phyloP scores from a whole-genome alignment of 1,140 invertebrate genomes.

The Apis dorsata region DNA sequence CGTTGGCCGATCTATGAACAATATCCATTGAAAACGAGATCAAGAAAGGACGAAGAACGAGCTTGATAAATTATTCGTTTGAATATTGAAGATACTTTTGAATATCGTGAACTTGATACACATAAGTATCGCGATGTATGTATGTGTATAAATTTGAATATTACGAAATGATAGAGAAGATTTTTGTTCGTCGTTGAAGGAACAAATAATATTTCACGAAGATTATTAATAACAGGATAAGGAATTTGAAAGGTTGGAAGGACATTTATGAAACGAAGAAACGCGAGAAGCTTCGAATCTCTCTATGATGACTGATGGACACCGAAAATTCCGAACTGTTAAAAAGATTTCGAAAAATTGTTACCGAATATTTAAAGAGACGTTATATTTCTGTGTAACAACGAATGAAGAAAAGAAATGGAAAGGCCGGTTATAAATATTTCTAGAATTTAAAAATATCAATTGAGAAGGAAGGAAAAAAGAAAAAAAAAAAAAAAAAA shows the following conservation, averaged over 20 bases:
- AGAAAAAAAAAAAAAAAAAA: not conserved
- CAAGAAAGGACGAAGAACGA: not conserved
- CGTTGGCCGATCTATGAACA: not conserved
- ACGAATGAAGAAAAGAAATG: too few species aligned
- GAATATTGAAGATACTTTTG: not conserved
- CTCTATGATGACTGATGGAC: not conserved
- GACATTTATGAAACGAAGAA: not conserved
- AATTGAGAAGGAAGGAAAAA: not conserved
- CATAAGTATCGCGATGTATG: too few species aligned
- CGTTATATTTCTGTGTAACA: not conserved
- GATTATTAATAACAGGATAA: too few species aligned
- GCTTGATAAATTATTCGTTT: not conserved
- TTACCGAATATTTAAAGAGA: conserved; percentile 7
- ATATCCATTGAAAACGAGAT: not conserved
- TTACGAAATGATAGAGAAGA: not conserved
- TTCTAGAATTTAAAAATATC: not conserved
- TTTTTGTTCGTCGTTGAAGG: conserved; percentile 6
- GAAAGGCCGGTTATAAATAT: not conserved
- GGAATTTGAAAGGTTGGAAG: not conserved
- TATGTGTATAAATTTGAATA: not conserved
- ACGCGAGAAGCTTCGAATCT: conserved; percentile 1
- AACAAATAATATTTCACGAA: not conserved
- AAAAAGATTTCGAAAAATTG: not conserved
- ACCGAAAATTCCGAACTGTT: not conserved
- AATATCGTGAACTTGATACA: not conserved